A percentile compares a stretch with the other conserved stretches of the same genome.
Evolutionary conservation across 2,113 vertebrate genomes (phyloP).

Genomic region (Hassar affinis): DNA sequence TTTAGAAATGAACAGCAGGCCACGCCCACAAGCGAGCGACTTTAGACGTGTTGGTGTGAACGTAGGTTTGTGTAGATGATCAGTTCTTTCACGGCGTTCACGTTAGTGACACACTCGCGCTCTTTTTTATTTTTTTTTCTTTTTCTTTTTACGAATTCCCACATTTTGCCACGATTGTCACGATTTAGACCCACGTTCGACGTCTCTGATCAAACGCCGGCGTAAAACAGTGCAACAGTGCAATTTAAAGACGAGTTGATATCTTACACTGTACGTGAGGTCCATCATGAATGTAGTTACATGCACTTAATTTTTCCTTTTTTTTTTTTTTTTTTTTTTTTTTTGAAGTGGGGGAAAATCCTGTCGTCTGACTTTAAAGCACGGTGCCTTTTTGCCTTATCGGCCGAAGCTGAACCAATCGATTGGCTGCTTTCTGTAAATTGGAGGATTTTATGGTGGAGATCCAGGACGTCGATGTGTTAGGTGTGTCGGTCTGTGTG

Average conservation of each 20-base stretch:
- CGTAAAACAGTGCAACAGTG: neutral
- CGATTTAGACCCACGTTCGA: neutral
- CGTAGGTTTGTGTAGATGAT: neutral
- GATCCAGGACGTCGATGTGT: constrained; percentile 5
- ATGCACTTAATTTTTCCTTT: constrained; percentile 72
- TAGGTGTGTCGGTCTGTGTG: neutral
- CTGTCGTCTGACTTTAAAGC: constrained; percentile 68
- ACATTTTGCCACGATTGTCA: neutral
- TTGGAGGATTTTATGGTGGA: neutral
- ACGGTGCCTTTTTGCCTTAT: constrained; percentile 35
- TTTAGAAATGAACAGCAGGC: neutral
- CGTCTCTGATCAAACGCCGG: neutral
- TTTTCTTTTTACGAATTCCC: neutral
- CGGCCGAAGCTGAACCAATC: neutral
- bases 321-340: constrained; percentile 54
- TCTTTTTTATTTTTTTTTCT: neutral
- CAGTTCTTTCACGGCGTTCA: neutral
- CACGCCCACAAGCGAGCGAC: neutral
- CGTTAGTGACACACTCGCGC: neutral
- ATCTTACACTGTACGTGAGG: constrained; percentile 65
- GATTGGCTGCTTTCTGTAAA: constrained; percentile 10
- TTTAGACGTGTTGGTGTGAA: neutral
- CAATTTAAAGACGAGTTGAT: neutral
- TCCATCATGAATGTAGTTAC: constrained; percentile 77
- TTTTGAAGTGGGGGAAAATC: constrained; percentile 46